Conservation (phyloP, 2,888 invertebrate genomes). For the Pollenia griseotomentosa region DNA sequence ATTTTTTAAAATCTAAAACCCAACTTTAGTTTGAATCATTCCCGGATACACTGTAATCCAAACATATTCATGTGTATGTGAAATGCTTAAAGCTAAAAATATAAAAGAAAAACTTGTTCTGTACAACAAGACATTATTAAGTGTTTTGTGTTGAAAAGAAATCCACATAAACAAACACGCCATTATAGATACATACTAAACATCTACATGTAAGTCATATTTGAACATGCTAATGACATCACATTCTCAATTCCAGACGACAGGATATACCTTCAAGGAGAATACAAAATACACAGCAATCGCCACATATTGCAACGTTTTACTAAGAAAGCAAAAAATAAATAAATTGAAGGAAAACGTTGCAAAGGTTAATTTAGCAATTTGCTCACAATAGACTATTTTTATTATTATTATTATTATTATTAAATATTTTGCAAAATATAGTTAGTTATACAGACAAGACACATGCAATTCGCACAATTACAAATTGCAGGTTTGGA, state of each 20-base stretch:
- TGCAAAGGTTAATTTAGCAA: constrained; percentile 68
- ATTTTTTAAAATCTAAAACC: too few relatives aligned
- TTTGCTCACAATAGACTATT: constrained; percentile 47
- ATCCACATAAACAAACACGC: not conserved
- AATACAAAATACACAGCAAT: not conserved
- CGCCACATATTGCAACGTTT: constrained; percentile 12
- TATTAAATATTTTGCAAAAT: constrained; percentile 58
- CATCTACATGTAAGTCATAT: constrained; percentile 24
- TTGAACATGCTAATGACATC: constrained; percentile 61
- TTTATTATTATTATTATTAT: not conserved
- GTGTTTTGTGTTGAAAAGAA: constrained; percentile 9
- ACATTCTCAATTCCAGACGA: constrained; percentile 50
- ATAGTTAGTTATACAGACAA: constrained; percentile 4
- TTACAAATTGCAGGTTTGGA: constrained; percentile 2
- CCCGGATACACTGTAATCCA: not conserved
- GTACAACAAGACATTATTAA: not conserved
- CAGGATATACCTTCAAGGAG: constrained; percentile 45
- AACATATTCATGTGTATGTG: constrained; percentile 1
- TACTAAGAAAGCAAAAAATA: not conserved
- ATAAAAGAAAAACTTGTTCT: not conserved
- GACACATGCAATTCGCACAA: not conserved
- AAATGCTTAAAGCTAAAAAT: constrained; percentile 31
- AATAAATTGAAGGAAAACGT: constrained; percentile 4
- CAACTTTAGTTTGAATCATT: not conserved
- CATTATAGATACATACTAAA: not conserved